Evolutionary conservation across 2,888 invertebrate genomes (phyloP).

Genomic region (Thymelicus lineola): DNA sequence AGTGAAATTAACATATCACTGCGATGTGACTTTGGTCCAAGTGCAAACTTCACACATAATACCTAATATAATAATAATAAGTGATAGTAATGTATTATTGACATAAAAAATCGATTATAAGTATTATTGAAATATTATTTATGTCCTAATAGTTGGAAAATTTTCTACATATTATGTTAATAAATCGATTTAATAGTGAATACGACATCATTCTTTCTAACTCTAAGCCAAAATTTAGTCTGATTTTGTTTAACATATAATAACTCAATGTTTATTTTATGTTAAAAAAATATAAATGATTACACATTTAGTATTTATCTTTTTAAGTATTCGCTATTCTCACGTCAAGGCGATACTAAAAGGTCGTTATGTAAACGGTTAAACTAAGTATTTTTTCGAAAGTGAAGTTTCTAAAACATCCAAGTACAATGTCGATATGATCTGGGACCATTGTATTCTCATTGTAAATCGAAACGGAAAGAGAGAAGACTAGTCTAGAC

Average conservation of each 20-base stretch:
- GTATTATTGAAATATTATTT: too few species aligned
- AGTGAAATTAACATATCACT: neutral
- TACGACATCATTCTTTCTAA: too few species aligned
- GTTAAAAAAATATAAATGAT: too few species aligned
- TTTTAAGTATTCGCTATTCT: neutral
- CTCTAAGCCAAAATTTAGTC: neutral
- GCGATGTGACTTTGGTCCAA: neutral
- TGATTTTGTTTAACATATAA: neutral
- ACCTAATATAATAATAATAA: too few species aligned
- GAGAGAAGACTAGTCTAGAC: neutral
- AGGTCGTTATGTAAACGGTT: conserved; percentile 28
- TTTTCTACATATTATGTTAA: too few species aligned
- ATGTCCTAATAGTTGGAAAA: too few species aligned
- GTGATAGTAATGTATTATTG: too few species aligned
- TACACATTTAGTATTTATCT: neutral
- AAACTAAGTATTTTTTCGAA: conserved; percentile 24
- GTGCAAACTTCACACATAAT: too few species aligned
- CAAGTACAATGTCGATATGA: conserved; percentile 19
- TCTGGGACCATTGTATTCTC: conserved; percentile 16
- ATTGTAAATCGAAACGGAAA: conserved; percentile 12
- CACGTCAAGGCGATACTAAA: neutral
- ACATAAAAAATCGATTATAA: too few species aligned
- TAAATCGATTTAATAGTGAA: too few species aligned
- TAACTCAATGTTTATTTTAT: neutral
- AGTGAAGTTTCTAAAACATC: conserved; percentile 21